Conservation (phyloP, 2,888 invertebrate genomes). For the Drosophila trichaetosa region DNA sequence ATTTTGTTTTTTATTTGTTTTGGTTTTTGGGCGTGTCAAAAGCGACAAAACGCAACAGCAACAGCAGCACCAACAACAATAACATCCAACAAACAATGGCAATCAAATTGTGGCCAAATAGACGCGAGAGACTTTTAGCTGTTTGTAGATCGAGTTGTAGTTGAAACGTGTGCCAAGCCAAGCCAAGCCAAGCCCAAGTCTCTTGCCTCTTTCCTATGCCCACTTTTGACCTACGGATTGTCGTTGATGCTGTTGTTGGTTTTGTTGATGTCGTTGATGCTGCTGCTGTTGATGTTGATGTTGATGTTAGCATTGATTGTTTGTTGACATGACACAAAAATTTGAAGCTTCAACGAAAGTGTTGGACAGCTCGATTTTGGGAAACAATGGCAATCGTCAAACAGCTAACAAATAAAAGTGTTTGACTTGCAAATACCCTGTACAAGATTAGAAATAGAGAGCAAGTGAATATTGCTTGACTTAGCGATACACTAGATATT, state of each 20-base stretch:
- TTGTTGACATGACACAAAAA: constrained; percentile 50
- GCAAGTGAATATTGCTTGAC: not conserved
- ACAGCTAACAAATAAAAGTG: not conserved
- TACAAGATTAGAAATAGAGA: not conserved
- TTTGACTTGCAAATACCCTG: constrained; percentile 4
- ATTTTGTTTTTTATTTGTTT: constrained; percentile 13
- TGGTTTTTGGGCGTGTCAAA: constrained; percentile 37
- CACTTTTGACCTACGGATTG: constrained; percentile 3
- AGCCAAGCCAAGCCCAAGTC: constrained; percentile 43
- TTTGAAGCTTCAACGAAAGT: constrained; percentile 36
- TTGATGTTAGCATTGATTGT: constrained; percentile 37
- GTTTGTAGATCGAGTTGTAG: constrained; percentile 16
- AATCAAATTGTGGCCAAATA: constrained; percentile 64
- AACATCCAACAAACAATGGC: constrained; percentile 45
- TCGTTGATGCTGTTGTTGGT: constrained; percentile 26
- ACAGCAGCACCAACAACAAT: constrained; percentile 14
- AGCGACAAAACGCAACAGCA: constrained; percentile 21
- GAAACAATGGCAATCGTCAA: constrained; percentile 1
- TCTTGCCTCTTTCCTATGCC: not conserved
- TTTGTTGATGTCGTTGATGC: not conserved
- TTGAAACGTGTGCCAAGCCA: constrained; percentile 40
- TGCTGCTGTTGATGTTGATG: constrained; percentile 26
- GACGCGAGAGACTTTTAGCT: constrained; percentile 26
- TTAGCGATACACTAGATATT: not conserved
- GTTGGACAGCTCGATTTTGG: constrained; percentile 15